Base-by-base conservation (phyloP, 2,797 vertebrate genomes). In the Knipowitschia caucasica region DNA sequence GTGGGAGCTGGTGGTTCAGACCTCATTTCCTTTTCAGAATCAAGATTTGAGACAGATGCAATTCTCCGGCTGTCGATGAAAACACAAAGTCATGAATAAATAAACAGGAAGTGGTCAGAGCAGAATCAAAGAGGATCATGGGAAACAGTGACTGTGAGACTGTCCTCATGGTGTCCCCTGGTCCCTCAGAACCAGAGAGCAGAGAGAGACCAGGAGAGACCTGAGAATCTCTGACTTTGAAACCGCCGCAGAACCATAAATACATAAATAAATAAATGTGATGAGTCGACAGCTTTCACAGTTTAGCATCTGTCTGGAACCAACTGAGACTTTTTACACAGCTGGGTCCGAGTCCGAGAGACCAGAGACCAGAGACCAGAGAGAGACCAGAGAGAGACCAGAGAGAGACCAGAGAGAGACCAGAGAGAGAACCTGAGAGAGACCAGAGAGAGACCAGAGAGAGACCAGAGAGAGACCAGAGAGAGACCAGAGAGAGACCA, bases 211-310 rank as follows among this genome's bases (percentile, higher is more conserved):
- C 7, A n/a, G n/a, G n/a, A n/a, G 30, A 5, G 8, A 31, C 30
- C 30, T 7, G 30, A 8, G 30, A 10, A 3, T 31, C 8, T n/a
- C 1, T 4, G 12, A 2, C 27, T 17, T 14, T 49, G 21, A 5
- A 49, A 49, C 45, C 45, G 21, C 29, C 2, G 45, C 45, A 6
- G 45, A 21, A 2, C 15, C 14, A 7, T 24, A 26, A 24, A 44
- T 8, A 31, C 7, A 7, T 30, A 3, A 49, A 49, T 21, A 49
- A 49, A 49, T 20, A 18, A 45, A 47, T 18, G 1, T 29, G 1
- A n/a, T n/a, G 14, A 12, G 69, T 59, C 76, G 40, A 52, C 81
- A 78, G 86, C 87, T 76, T 89, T 89, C 89, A 89, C 84, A 84
- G 81, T 73, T 75, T 77, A 83, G 77, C 70, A 50, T 59, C 73